These are phyloP conservation scores for Tipula helvola DNA, from an alignment of 2,888 invertebrate genomes.

Conservation along the genomic window DNA sequence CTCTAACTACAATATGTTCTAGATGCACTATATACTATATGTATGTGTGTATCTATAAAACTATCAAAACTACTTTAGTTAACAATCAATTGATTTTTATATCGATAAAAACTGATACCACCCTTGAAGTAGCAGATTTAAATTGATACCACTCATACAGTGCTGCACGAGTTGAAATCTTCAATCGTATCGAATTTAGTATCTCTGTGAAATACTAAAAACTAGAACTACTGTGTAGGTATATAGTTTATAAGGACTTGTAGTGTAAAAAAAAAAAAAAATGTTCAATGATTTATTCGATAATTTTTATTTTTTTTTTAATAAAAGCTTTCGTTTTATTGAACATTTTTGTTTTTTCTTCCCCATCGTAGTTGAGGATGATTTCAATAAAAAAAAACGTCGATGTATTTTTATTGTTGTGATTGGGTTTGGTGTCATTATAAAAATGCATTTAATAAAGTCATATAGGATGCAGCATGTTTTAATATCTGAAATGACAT, in stretches of 20 bases:
- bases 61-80: neutral
- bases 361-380: neutral
- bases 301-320: neutral
- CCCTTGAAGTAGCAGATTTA: neutral
- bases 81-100: neutral
- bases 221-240: neutral
- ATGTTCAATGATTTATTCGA: neutral
- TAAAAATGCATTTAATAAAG: slow-evolving; percentile 13
- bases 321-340: neutral
- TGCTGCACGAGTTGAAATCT: neutral
- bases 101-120: neutral
- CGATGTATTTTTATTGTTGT: neutral
- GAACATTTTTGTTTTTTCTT: neutral
- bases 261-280: neutral
- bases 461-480: slow-evolving; percentile 13
- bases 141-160: neutral
- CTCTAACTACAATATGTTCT: no score
- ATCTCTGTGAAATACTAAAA: neutral
- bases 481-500: slow-evolving; percentile 13
- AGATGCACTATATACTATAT: neutral
- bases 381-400: neutral
- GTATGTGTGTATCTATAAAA: neutral
- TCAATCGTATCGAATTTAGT: neutral
- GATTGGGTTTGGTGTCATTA: slow-evolving; percentile 8
- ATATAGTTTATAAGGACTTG: neutral